Percentiles rank a stretch among this genome's conserved stretches.
These are phyloP conservation scores for Hylomyscus alleni DNA, from an alignment of 2,797 vertebrate species.

Conservation along the genomic window DNA sequence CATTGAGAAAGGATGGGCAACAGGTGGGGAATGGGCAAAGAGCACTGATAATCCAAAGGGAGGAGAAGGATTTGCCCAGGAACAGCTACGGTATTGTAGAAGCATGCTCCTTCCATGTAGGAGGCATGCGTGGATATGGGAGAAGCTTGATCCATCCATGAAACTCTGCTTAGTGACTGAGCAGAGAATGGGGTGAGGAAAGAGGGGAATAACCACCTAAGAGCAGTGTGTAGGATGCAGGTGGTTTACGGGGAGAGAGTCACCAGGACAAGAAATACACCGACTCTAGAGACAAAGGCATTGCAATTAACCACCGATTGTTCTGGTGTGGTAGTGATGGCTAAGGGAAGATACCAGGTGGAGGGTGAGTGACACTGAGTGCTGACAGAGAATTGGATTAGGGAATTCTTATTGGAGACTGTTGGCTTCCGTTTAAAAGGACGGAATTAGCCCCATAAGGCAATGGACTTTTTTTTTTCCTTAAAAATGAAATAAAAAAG, in stretches of 20 bases:
- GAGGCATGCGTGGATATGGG: not conserved
- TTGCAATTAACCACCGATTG: not conserved
- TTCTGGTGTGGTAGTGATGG: not conserved
- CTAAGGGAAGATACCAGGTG: not conserved
- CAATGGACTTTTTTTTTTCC: not conserved
- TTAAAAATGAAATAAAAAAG: not conserved
- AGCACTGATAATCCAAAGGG: not conserved
- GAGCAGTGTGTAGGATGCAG: not conserved
- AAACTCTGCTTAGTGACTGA: not conserved
- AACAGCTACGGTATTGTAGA: not conserved
- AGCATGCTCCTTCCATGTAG: not conserved
- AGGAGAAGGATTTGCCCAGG: not conserved
- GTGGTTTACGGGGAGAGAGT: not conserved
- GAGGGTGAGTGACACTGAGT: not conserved
- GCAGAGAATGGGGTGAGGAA: not conserved
- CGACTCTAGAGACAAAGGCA: not conserved
- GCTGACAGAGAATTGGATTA: not conserved
- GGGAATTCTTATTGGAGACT: not conserved
- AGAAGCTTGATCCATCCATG: not conserved
- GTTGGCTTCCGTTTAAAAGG: conserved; percentile 6
- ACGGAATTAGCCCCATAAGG: not conserved
- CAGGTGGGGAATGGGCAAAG: conserved; percentile 17
- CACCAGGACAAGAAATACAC: not conserved
- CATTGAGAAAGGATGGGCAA: conserved; percentile 7
- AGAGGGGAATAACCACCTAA: not conserved